phyloP scores from a whole-genome alignment of 2,888 invertebrate species.

The Latrodectus hesperus region DNA sequence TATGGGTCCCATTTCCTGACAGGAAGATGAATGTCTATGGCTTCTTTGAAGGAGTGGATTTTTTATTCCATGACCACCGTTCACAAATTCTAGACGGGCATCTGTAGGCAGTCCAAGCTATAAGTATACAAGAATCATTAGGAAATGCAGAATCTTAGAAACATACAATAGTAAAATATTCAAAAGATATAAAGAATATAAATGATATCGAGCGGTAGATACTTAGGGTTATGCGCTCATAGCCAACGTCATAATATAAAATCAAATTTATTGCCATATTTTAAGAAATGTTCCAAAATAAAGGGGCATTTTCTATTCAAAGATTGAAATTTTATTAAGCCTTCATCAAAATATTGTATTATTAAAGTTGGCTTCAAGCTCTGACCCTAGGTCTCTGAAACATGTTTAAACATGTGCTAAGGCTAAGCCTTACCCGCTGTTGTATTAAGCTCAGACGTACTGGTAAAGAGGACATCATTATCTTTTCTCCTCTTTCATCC shows the following conservation, averaged over 20 bases:
- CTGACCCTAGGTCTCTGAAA: background rate
- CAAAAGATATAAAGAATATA: too few relatives aligned
- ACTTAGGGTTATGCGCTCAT: too few relatives aligned
- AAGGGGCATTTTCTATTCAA: too few relatives aligned
- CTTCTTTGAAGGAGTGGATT: slow-evolving; percentile 85
- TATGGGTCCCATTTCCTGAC: slow-evolving; percentile 48
- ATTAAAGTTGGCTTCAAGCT: background rate
- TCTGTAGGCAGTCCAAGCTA: slow-evolving; percentile 59
- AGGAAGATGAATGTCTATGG: slow-evolving; percentile 41
- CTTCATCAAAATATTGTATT: too few relatives aligned
- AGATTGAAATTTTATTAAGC: too few relatives aligned
- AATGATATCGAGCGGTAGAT: too few relatives aligned
- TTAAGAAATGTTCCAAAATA: too few relatives aligned
- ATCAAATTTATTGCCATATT: too few relatives aligned
- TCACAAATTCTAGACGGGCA: slow-evolving; percentile 89
- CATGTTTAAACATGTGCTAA: slow-evolving; percentile 1
- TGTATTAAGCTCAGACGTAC: slow-evolving; percentile 57
- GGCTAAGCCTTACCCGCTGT: slow-evolving; percentile 51
- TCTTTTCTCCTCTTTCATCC: slow-evolving; percentile 55
- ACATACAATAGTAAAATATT: too few relatives aligned
- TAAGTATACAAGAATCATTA: background rate
- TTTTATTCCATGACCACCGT: slow-evolving; percentile 97
- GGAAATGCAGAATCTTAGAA: too few relatives aligned
- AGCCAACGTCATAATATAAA: too few relatives aligned
- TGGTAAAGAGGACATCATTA: slow-evolving; percentile 23